Conservation (phyloP, 2,888 invertebrate genomes). For the Parelbella ahira region DNA sequence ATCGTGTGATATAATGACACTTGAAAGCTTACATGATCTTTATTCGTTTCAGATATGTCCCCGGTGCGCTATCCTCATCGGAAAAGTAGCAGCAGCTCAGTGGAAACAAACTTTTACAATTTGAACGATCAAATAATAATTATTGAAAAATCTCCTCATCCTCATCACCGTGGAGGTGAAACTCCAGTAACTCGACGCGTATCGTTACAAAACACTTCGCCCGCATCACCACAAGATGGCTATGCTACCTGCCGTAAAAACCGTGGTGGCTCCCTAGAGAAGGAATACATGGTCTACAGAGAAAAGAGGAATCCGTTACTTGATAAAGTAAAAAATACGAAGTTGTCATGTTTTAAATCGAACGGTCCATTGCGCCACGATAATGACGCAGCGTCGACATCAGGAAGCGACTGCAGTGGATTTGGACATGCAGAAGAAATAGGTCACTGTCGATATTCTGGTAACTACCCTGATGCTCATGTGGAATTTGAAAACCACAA, state of each 20-base stretch:
- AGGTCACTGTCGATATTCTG: conserved; percentile 55
- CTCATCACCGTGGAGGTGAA: conserved; percentile 58
- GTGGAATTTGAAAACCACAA: conserved; percentile 74
- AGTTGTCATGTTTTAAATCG: conserved; percentile 84
- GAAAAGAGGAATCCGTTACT: conserved; percentile 86
- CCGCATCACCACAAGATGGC: conserved; percentile 65
- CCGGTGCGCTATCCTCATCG: conserved; percentile 82
- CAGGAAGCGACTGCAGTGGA: conserved; percentile 76
- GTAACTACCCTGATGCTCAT: conserved; percentile 58
- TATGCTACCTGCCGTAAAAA: conserved; percentile 72
- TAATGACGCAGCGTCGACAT: conserved; percentile 68
- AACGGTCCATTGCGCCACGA: conserved; percentile 74
- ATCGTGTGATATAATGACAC: no score
- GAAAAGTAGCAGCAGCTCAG: conserved; percentile 82
- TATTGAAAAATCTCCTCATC: conserved; percentile 79
- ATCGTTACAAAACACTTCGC: conserved; percentile 65
- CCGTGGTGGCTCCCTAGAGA: conserved; percentile 75
- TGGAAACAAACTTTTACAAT: conserved; percentile 85
- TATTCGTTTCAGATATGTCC: conserved; percentile 79
- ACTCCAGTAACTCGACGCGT: conserved; percentile 66
- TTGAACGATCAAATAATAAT: conserved; percentile 82
- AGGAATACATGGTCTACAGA: conserved; percentile 79
- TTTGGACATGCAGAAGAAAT: conserved; percentile 71
- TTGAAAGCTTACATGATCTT: no score
- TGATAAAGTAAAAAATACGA: conserved; percentile 85